phyloP scores from a whole-genome alignment of 2,113 vertebrate species.

The Salvelinus namaycush region DNA sequence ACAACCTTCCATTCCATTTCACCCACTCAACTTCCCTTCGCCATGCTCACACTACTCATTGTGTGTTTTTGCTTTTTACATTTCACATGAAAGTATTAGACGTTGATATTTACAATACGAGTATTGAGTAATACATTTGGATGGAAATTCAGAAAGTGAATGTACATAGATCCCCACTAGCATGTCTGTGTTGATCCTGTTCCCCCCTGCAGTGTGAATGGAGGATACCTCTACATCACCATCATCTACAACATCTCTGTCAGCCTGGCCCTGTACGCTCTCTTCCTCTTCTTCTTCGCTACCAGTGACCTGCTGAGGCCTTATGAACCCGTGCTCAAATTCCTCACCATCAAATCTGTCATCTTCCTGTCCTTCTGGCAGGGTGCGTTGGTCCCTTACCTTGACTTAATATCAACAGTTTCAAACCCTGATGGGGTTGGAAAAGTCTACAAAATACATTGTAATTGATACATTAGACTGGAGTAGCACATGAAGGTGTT shows the following conservation, averaged over 20 bases:
- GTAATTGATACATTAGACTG: not conserved
- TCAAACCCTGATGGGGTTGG: not conserved
- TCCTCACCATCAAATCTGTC: conserved; percentile 95
- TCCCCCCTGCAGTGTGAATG: conserved; percentile 76
- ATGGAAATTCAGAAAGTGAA: not conserved
- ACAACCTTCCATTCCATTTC: conserved; percentile 17
- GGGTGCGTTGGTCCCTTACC: conserved; percentile 67
- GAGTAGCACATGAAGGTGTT: not conserved
- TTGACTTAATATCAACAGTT: not conserved
- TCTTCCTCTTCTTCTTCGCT: conserved; percentile 94
- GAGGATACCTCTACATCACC: conserved; percentile 92
- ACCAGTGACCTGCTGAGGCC: conserved; percentile 91
- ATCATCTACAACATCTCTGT: conserved; percentile 95
- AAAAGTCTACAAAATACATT: not conserved
- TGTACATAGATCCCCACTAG: not conserved
- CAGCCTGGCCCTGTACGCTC: conserved; percentile 89
- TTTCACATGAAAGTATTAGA: not conserved
- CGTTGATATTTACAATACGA: not conserved
- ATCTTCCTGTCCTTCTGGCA: conserved; percentile 99
- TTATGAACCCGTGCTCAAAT: conserved; percentile 90
- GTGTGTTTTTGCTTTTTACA: not conserved
- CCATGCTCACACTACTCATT: not conserved
- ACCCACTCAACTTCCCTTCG: conserved; percentile 7
- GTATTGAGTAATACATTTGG: not conserved
- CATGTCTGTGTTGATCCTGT: not conserved